Evolutionary conservation across 2,888 invertebrate genomes (phyloP), one percentile per base, ranked within the genome.

Genomic region (Drosophila picticornis): DNA sequence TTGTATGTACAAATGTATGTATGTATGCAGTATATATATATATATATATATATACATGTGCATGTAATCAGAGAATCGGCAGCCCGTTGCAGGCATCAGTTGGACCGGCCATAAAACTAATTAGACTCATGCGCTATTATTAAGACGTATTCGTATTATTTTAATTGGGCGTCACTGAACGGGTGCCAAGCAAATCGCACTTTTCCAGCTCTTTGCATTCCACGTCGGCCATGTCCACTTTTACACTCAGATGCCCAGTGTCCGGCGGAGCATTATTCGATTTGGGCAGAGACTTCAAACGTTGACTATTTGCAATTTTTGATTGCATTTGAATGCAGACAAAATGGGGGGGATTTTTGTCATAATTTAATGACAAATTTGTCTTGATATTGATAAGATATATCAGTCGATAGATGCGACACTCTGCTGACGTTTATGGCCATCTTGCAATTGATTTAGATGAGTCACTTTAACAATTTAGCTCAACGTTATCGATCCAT

Each of bases 61-160:
- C 7, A 36, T 61, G 50, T 27, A 55, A 55, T 55, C 53, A 19
- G 34, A 34, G 6, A 36, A 31, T 46, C n/a, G 40, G 19, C 32
- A n/a, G n/a, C n/a, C n/a, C 68, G 51, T 50, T 56, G 22, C 25
- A 27, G 40, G 32, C 36, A 53, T 38, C 31, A 50, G 27, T 27
- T 29, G 55, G 40, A 19, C 10, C 16, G 29, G 38, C 67, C 29
- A 68, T 43, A 25, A 16, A 46, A 46, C 31, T 36, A 51, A 68
- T 67, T 64, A 55, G 32, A 25, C 48, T 38, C 11, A 55, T 55
- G 53, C n/a, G 29, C 43, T 32, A 27, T 50, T 40, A 27, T 43
- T 43, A 32, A 32, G 27, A 55, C 22, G 34, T 43, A 43, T 55
- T 32, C 32, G 13, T 34, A 43, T 43, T 61, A 38, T 25, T 40